Evolutionary conservation across 2,113 vertebrate species (phyloP).

Genomic region (Paradoxurus hermaphroditus): DNA sequence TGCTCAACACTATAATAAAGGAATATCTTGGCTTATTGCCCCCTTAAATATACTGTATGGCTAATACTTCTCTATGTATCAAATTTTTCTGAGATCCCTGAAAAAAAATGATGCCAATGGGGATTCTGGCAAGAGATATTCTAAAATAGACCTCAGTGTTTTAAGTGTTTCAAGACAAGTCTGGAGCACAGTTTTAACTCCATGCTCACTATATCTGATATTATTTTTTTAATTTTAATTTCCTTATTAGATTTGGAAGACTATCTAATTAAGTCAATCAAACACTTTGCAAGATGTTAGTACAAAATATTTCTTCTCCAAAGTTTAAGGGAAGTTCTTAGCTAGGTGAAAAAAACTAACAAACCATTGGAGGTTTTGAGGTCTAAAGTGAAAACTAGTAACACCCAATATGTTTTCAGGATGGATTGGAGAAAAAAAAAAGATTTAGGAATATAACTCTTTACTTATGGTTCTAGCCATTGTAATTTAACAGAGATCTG

Average conservation of each 20-base stretch:
- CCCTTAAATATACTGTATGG: background rate
- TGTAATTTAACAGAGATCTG: background rate
- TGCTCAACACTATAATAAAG: background rate
- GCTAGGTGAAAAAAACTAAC: background rate
- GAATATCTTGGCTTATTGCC: background rate
- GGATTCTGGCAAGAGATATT: conserved; percentile 15
- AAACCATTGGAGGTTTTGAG: background rate
- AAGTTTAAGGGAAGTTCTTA: background rate
- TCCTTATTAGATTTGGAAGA: background rate
- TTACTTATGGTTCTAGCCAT: background rate
- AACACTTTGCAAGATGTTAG: background rate
- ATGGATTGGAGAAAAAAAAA: background rate
- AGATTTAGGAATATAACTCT: background rate
- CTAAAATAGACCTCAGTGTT: background rate
- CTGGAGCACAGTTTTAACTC: background rate
- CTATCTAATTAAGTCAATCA: background rate
- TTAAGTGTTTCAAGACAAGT: background rate
- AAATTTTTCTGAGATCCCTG: background rate
- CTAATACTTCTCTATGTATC: background rate
- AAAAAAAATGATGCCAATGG: background rate
- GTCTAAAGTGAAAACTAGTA: background rate
- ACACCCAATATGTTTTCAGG: background rate
- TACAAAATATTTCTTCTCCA: background rate
- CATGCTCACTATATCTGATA: background rate
- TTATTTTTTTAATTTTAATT: background rate